Evolutionary conservation across 2,888 invertebrate species (phyloP).

Genomic region (Habroteleia sp.): DNA sequence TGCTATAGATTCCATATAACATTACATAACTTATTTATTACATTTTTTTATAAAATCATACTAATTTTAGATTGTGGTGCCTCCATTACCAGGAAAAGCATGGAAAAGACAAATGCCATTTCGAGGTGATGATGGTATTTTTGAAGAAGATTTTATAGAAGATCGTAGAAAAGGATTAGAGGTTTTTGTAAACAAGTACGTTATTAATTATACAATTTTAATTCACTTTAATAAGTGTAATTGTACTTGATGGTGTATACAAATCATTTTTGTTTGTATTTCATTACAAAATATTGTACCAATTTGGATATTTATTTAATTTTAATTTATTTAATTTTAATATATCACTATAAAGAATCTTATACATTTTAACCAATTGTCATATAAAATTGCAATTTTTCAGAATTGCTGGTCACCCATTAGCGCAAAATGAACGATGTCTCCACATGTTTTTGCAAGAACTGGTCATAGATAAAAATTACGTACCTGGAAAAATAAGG

Average conservation of each 20-base stretch:
- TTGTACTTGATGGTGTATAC: too few relatives aligned
- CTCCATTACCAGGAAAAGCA: conserved; percentile 98
- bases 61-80: conserved; percentile 93
- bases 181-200: conserved; percentile 98
- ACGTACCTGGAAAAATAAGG: conserved; percentile 99
- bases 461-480: conserved; percentile 98
- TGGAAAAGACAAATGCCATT: conserved; percentile 99
- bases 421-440: conserved; percentile 99
- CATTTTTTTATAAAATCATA: background rate
- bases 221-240: too few relatives aligned
- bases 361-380: too few relatives aligned
- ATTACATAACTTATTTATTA: too few relatives aligned
- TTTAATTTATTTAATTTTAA: too few relatives aligned
- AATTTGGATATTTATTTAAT: too few relatives aligned
- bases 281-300: too few relatives aligned
- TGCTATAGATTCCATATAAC: too few relatives aligned
- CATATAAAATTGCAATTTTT: too few relatives aligned
- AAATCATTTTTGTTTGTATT: too few relatives aligned
- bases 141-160: conserved; percentile 99
- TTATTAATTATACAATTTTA: conserved; percentile 14
- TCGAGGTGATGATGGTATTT: conserved; percentile 98
- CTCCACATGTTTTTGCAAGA: conserved; percentile 99
- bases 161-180: conserved; percentile 98
- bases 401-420: conserved; percentile 98
- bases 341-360: too few relatives aligned